Evolutionary conservation across 1,140 invertebrate species (phyloP), one percentile per base, ranked within the genome.

Genomic region (Drosophila jambulina): DNA sequence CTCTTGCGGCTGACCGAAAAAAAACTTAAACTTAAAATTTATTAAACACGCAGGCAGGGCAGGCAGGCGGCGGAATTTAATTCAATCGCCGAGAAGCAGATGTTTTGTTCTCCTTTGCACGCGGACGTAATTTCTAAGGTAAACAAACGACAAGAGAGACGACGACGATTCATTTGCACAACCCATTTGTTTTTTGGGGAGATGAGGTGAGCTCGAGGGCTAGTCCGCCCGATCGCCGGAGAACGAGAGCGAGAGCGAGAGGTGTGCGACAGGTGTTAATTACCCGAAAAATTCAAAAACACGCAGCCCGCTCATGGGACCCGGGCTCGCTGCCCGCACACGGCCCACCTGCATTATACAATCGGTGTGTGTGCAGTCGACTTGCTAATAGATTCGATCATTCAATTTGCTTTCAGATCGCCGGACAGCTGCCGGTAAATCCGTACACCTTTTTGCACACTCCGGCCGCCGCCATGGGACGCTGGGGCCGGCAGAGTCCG

Each of bases 401-500:
- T 83, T 83, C 65, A 63, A 76, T 86, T 83, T 80, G 48, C 67
- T 82, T 91, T 56, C 86, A 90, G 78, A 61, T 72, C 49, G 15
- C 68, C 49, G 46, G 25, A 40, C 34, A 54, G 45, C 40, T 4
- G 46, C 19, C 29, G 29, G 29, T 21, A 23, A 17, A 56, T 56
- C 53, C 15, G 2, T 9, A 15, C 56, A 9, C 15, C 34, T 17
- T 23, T 17, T 23, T n/a, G 13, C 13, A 17, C 15, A 17, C 23
- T 15, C 21, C n/a, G 8, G 13, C 21, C 12, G 25, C n/a, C 62
- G 21, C 23, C 17, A 91, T 92, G 88, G 91, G 92, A 49, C 87
- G 91, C 27, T 93, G 92, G 92, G 91, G 91, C 46, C 78, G 88
- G 49, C 92, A 91, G 71, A 91, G 82, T 79, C 80, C 92, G 49